Evolutionary conservation across 2,113 vertebrate genomes (phyloP).

Genomic region (Epinephelus fuscoguttatus): DNA sequence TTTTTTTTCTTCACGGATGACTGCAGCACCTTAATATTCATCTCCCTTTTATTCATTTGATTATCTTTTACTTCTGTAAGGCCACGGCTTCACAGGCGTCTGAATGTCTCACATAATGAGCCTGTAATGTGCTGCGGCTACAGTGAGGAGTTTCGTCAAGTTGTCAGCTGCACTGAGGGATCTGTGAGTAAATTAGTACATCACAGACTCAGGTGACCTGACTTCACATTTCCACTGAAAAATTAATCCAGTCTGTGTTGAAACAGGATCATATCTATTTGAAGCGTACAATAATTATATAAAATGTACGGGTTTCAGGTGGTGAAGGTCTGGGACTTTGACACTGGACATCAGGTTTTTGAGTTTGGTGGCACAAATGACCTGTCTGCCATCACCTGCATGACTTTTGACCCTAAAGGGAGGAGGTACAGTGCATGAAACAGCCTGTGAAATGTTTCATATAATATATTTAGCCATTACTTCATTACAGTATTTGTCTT

Average conservation of each 20-base stretch:
- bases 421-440: conserved; percentile 74
- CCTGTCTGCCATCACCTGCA: conserved; percentile 80
- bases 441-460: neutral
- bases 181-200: conserved; percentile 82
- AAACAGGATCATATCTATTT: neutral
- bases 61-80: conserved; percentile 62
- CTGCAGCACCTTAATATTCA: conserved; percentile 16
- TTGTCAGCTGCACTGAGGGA: conserved; percentile 86
- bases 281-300: neutral
- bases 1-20: neutral
- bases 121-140: conserved; percentile 85
- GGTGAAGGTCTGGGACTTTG: conserved; percentile 86
- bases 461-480: neutral
- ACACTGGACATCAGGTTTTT: conserved; percentile 82
- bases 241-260: neutral
- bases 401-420: conserved; percentile 84
- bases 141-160: conserved; percentile 83
- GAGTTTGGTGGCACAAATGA: conserved; percentile 81
- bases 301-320: conserved; percentile 64
- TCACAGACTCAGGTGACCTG: neutral
- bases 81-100: conserved; percentile 60
- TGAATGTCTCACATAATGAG: conserved; percentile 83
- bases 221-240: neutral
- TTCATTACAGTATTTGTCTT: neutral
- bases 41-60: conserved; percentile 12